A percentile compares a stretch with the other conserved stretches of the same genome.
These are phyloP conservation scores for Yponomeuta evonymella DNA, from an alignment of 2,888 invertebrate species.

Conservation along the genomic window DNA sequence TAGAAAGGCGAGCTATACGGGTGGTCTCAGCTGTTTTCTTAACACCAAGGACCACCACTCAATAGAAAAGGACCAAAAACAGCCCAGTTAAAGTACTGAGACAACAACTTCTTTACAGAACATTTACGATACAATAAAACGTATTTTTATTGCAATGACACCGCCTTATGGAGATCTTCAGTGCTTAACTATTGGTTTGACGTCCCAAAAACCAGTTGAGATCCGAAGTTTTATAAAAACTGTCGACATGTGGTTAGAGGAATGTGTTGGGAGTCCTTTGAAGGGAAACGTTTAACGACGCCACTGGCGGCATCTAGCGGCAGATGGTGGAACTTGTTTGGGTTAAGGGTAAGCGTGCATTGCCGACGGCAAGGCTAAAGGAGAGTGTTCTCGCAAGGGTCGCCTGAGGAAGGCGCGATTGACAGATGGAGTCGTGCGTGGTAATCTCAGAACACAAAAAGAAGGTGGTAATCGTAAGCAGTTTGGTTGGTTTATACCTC, in stretches of 20 bases:
- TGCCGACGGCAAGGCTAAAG: neutral
- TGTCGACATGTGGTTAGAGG: neutral
- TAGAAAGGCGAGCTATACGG: neutral
- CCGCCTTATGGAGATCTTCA: neutral
- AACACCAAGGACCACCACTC: constrained; percentile 5
- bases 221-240: neutral
- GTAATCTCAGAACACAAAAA: too few relatives aligned
- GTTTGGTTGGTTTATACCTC: too few relatives aligned
- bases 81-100: neutral
- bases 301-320: constrained; percentile 47
- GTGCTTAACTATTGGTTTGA: neutral
- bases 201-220: neutral
- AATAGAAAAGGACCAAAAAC: constrained; percentile 5
- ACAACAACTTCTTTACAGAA: constrained; percentile 7
- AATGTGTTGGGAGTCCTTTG: neutral
- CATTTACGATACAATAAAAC: constrained; percentile 35
- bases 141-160: constrained; percentile 21
- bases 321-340: constrained; percentile 40
- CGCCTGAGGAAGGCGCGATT: neutral
- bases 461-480: too few relatives aligned
- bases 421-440: neutral
- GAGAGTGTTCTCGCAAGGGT: too few relatives aligned
- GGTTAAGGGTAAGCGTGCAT: constrained; percentile 28
- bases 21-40: constrained; percentile 3
- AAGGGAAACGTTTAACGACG: neutral